A percentile compares a stretch with the other conserved stretches of the same genome.
These are phyloP conservation scores for Chesias legatella DNA, from an alignment of 2,888 invertebrate species.

Conservation along the genomic window DNA sequence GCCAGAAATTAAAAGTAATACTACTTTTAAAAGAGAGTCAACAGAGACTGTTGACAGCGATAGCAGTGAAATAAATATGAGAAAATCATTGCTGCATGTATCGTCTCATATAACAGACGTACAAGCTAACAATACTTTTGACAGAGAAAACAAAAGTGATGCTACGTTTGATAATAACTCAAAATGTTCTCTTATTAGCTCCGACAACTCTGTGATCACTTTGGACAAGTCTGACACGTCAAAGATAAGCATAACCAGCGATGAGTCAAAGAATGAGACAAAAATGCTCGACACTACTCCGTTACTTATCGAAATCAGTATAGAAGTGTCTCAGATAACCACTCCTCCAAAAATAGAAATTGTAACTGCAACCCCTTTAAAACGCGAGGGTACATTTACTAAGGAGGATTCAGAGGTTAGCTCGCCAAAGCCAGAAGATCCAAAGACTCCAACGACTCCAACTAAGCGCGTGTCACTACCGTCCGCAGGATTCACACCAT, in stretches of 20 bases:
- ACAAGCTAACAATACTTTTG: constrained; percentile 13
- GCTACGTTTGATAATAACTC: constrained; percentile 49
- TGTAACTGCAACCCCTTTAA: constrained; percentile 41
- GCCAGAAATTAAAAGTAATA: constrained; percentile 5
- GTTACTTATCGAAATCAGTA: constrained; percentile 61
- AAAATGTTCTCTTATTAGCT: constrained; percentile 52
- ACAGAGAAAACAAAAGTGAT: constrained; percentile 32
- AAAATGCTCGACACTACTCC: constrained; percentile 59
- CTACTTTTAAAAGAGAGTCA: constrained; percentile 21
- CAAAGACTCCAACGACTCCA: constrained; percentile 41
- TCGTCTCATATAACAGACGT: constrained; percentile 2
- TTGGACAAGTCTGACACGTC: constrained; percentile 48
- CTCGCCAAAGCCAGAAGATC: constrained; percentile 19
- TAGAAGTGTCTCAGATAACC: constrained; percentile 47
- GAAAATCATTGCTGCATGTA: constrained; percentile 4
- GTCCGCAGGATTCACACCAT: constrained; percentile 65
- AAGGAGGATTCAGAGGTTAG: constrained; percentile 48
- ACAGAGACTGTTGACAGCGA: constrained; percentile 6
- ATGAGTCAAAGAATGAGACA: constrained; percentile 49
- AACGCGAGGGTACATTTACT: constrained; percentile 68
- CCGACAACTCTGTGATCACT: constrained; percentile 43
- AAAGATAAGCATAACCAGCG: constrained; percentile 60
- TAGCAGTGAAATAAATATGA: constrained; percentile 3
- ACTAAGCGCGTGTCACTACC: constrained; percentile 45
- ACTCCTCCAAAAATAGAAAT: constrained; percentile 3